phyloP scores from a whole-genome alignment of 2,888 invertebrate species.

The Andrena chrysosceles region DNA sequence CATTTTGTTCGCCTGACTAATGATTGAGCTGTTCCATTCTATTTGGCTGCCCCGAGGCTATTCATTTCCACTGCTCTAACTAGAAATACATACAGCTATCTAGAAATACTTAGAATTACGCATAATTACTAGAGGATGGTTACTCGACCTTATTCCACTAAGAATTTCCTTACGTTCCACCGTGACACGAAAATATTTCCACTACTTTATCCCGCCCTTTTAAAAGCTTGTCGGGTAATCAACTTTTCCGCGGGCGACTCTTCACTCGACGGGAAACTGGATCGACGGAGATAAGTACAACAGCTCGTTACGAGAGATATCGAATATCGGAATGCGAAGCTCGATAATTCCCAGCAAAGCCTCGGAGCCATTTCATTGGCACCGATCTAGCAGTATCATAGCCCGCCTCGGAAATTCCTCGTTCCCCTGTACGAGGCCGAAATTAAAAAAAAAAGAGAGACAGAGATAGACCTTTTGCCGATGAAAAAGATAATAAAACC shows the following conservation, averaged over 20 bases:
- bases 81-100: background rate
- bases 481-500: constrained; percentile 11
- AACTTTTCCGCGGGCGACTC: constrained; percentile 17
- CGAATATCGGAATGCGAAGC: constrained; percentile 41
- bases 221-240: constrained; percentile 23
- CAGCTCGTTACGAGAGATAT: constrained; percentile 47
- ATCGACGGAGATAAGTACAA: constrained; percentile 38
- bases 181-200: background rate
- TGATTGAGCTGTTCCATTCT: background rate
- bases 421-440: background rate
- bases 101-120: too few relatives aligned
- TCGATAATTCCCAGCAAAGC: constrained; percentile 39
- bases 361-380: constrained; percentile 36
- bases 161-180: background rate
- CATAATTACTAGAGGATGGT: too few relatives aligned
- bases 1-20: background rate
- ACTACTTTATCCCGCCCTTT: background rate
- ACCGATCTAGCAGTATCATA: constrained; percentile 22
- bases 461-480: background rate
- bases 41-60: background rate
- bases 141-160: too few relatives aligned
- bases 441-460: constrained; percentile 8
- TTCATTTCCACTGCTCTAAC: background rate
- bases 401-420: constrained; percentile 14
- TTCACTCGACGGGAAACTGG: constrained; percentile 16